Base-by-base conservation (phyloP, 1,140 invertebrate species). In the Drosophila cardini region DNA sequence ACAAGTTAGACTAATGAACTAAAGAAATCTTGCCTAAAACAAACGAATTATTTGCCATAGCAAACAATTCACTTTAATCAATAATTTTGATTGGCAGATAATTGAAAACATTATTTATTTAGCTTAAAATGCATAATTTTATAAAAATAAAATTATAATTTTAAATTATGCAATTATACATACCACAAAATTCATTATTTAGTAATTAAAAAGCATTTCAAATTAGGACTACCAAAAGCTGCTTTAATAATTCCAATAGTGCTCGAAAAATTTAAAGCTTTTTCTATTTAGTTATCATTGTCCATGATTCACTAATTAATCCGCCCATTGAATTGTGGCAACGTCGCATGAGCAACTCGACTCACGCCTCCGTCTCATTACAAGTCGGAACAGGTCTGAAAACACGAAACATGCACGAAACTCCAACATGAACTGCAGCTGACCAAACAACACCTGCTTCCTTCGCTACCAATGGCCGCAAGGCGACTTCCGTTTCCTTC, bases 401-500 rank as follows among this genome's bases (percentile, higher is more conserved):
- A 42, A 69, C 65, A 70, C 56, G 65, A 48, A 74, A 58, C 62
- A 65, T 34, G 52, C 30, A 46, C 36, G 50, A 57, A 16, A 46
- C 42, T 48, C 11, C 16, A 58, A 68, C 64, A 30, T 50, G 53
- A 62, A 52, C 57, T 55, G 64, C 72, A 75, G 52, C 67, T 75
- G 72, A 56, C 57, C 72, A 75, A 76, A 76, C 73, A 76, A 76
- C 68, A 63, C 64, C 65, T 69, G 56, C 9, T 13, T 10, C 42
- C 26, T 16, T 58, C 21, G 18, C 40, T 69, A 50, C 48, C 72
- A 71, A 71, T 75, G 72, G 72, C 72, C 72, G 72, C 72, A 75
- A 58, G 72, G 58, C 67, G 72, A 75, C 72, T 75, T 75, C 68
- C 72, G 68, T 58, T 75, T 75, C 67, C 73, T 76, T 76, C 68